These are phyloP conservation scores for Steinernema feltiae DNA, from an alignment of 1,140 invertebrate genomes.

Conservation along the genomic window DNA sequence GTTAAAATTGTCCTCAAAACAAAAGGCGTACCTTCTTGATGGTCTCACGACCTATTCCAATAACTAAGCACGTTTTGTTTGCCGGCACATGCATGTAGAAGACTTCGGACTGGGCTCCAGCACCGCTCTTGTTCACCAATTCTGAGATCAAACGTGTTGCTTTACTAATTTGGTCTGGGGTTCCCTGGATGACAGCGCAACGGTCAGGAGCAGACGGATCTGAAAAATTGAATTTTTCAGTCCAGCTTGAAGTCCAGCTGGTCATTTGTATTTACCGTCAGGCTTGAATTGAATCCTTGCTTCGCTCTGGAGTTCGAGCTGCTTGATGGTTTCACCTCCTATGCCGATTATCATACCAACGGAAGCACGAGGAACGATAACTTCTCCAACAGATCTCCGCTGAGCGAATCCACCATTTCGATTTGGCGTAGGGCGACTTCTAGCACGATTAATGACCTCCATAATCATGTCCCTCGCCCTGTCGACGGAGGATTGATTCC, in stretches of 20 bases:
- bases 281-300: background rate
- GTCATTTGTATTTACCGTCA: too few relatives aligned
- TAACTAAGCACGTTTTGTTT: constrained; percentile 87
- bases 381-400: too few relatives aligned
- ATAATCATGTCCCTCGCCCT: constrained; percentile 28
- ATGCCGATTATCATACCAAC: background rate
- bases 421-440: constrained; percentile 57
- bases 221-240: constrained; percentile 61
- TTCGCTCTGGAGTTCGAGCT: background rate
- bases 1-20: constrained; percentile 51
- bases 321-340: background rate
- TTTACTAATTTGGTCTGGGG: constrained; percentile 76
- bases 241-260: too few relatives aligned
- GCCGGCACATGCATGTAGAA: constrained; percentile 78
- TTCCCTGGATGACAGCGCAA: constrained; percentile 76
- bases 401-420: constrained; percentile 49
- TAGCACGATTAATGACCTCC: constrained; percentile 45
- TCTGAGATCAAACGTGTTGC: constrained; percentile 80
- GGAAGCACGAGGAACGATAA: background rate
- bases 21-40: constrained; percentile 85
- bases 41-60: constrained; percentile 87
- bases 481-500: constrained; percentile 74
- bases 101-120: constrained; percentile 62
- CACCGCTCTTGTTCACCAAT: constrained; percentile 74
- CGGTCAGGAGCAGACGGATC: constrained; percentile 79